Evolutionary conservation across 2,113 vertebrate genomes (phyloP).

Genomic region (Anolis sagrei): DNA sequence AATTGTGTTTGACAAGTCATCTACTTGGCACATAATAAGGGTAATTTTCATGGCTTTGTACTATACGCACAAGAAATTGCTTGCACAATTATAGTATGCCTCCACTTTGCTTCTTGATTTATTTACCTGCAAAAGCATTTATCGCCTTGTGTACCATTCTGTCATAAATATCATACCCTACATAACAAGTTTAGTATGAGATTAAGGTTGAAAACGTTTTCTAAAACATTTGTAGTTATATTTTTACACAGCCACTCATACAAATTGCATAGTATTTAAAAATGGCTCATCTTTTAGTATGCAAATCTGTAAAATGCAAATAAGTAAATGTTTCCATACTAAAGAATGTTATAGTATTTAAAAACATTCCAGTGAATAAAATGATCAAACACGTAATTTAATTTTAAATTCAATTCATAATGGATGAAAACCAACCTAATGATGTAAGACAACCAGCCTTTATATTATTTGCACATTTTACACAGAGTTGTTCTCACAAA

Average conservation of each 20-base stretch:
- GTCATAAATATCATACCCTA: slow-evolving; percentile 1
- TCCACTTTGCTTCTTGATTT: neutral
- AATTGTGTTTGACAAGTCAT: neutral
- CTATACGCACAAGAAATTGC: neutral
- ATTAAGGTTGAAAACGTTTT: slow-evolving; percentile 39
- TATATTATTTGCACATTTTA: slow-evolving; percentile 38
- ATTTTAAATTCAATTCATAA: slow-evolving; percentile 52
- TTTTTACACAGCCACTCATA: slow-evolving; percentile 8
- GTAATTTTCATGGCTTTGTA: neutral
- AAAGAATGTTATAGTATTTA: slow-evolving; percentile 41
- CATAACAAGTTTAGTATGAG: slow-evolving; percentile 30
- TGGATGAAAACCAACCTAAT: slow-evolving; percentile 53
- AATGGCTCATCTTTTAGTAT: slow-evolving; percentile 39
- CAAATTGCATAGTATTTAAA: slow-evolving; percentile 44
- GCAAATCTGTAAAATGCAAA: slow-evolving; percentile 46
- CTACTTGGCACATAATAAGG: slow-evolving; percentile 13
- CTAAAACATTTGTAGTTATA: slow-evolving; percentile 34
- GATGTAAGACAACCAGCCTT: slow-evolving; percentile 43
- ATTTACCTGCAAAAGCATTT: neutral
- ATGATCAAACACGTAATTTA: slow-evolving; percentile 64
- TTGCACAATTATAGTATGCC: slow-evolving; percentile 10
- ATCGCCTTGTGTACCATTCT: neutral
- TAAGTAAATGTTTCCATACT: slow-evolving; percentile 37
- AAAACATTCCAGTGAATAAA: slow-evolving; percentile 53
- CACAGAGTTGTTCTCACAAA: slow-evolving; percentile 5